These are phyloP conservation scores for Andrena praecox DNA, from an alignment of 2,888 invertebrate species.

Conservation along the genomic window DNA sequence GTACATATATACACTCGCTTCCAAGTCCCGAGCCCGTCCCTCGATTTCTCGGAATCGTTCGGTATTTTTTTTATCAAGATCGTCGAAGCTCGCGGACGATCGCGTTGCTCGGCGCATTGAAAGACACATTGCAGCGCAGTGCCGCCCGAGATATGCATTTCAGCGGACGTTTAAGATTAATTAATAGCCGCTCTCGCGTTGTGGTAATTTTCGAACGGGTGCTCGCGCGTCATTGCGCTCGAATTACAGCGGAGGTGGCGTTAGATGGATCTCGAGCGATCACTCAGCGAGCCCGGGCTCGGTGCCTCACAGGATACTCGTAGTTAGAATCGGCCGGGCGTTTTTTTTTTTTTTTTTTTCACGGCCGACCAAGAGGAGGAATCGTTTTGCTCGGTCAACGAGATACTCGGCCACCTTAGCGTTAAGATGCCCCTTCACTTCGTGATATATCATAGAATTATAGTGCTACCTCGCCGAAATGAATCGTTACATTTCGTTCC, in stretches of 20 bases:
- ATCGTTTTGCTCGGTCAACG: background rate
- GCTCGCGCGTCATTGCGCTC: conserved; percentile 23
- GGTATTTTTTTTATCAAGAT: background rate
- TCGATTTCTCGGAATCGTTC: background rate
- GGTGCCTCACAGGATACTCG: background rate
- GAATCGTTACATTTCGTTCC: conserved; percentile 5
- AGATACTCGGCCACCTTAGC: conserved; percentile 2
- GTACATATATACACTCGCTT: background rate
- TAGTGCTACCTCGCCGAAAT: conserved; percentile 35
- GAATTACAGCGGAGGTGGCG: conserved; percentile 20
- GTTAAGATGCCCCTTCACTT: conserved; percentile 7
- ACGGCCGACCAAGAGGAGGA: background rate
- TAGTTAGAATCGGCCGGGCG: background rate
- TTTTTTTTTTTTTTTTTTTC: background rate
- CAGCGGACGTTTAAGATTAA: no score
- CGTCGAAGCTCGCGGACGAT: background rate
- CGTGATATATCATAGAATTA: conserved; percentile 19
- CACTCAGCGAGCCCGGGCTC: background rate
- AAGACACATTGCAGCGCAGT: background rate
- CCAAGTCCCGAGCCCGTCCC: background rate
- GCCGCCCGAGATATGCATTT: background rate
- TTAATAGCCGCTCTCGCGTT: conserved; percentile 8
- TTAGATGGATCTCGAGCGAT: conserved; percentile 22
- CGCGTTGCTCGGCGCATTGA: background rate
- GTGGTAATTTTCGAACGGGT: conserved; percentile 14